phyloP scores from a whole-genome alignment of 2,888 invertebrate species.

The Spodoptera picta region DNA sequence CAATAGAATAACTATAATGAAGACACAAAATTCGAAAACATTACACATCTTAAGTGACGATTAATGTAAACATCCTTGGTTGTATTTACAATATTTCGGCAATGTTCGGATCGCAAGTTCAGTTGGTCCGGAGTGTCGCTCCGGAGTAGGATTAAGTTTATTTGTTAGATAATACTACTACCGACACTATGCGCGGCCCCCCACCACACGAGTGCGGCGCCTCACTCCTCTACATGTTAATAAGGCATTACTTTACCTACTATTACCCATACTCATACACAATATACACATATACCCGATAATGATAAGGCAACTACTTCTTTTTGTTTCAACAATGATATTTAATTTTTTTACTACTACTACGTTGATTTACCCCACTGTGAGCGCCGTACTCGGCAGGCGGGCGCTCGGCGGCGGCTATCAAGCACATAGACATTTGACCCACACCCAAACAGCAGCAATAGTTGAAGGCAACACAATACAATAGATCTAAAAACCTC shows the following conservation, averaged over 20 bases:
- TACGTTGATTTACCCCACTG: constrained; percentile 58
- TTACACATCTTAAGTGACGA: constrained; percentile 80
- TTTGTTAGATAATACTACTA: constrained; percentile 84
- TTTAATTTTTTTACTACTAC: constrained; percentile 44
- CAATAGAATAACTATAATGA: constrained; percentile 77
- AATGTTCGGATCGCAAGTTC: constrained; percentile 79
- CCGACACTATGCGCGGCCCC: constrained; percentile 76
- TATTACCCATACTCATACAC: constrained; percentile 51
- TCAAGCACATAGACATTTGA: constrained; percentile 92
- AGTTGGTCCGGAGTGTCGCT: constrained; percentile 76
- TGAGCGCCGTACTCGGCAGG: constrained; percentile 72
- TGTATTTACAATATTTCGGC: constrained; percentile 81
- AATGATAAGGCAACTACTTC: constrained; percentile 54
- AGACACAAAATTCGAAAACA: constrained; percentile 79
- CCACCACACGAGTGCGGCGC: constrained; percentile 69
- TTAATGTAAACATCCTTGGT: constrained; percentile 84
- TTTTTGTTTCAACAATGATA: constrained; percentile 31
- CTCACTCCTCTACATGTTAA: constrained; percentile 50
- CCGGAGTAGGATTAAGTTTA: constrained; percentile 86
- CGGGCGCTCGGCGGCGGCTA: constrained; percentile 87
- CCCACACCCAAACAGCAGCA: constrained; percentile 92
- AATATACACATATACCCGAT: constrained; percentile 55
- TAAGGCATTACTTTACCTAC: constrained; percentile 47
- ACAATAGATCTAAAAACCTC: constrained; percentile 77
- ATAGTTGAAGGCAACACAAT: constrained; percentile 93